Conservation (phyloP, 2,888 invertebrate genomes). For the Panzeria rudis region DNA sequence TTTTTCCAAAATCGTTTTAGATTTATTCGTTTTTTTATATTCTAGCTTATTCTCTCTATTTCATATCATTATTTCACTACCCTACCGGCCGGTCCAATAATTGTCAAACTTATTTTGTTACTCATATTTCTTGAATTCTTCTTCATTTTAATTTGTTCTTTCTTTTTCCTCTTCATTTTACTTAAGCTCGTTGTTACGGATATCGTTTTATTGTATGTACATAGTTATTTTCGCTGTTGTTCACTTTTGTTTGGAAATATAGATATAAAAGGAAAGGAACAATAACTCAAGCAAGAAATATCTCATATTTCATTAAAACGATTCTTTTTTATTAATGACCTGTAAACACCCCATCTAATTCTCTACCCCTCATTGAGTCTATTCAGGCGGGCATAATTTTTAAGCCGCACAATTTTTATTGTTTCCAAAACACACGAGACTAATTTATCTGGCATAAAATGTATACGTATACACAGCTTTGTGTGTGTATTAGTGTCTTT, state of each 20-base stretch:
- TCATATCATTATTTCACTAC: background rate
- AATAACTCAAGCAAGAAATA: conserved; percentile 64
- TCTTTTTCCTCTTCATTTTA: conserved; percentile 10
- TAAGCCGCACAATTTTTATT: too few species aligned
- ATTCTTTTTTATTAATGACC: conserved; percentile 62
- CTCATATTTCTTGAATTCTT: background rate
- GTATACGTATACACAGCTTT: too few species aligned
- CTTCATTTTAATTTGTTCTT: background rate
- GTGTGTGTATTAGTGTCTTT: too few species aligned
- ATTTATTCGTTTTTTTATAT: background rate
- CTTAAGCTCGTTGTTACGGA: conserved; percentile 45
- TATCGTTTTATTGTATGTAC: conserved; percentile 41
- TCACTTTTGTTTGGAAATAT: conserved; percentile 38
- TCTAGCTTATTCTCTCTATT: background rate
- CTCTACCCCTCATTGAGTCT: conserved; percentile 35
- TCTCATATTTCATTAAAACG: conserved; percentile 74
- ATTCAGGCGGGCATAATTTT: too few species aligned
- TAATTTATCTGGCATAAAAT: too few species aligned
- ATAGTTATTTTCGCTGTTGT: conserved; percentile 5
- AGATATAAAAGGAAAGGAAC: conserved; percentile 9
- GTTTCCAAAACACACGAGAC: too few species aligned
- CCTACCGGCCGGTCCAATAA: conserved; percentile 46
- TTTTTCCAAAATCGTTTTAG: background rate
- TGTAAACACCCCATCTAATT: conserved; percentile 64
- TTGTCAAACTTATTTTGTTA: conserved; percentile 12